Percentiles rank a stretch among this genome's conserved stretches.
Evolutionary conservation across 2,888 invertebrate genomes (phyloP).

Genomic region (Chorisops tibialis): DNA sequence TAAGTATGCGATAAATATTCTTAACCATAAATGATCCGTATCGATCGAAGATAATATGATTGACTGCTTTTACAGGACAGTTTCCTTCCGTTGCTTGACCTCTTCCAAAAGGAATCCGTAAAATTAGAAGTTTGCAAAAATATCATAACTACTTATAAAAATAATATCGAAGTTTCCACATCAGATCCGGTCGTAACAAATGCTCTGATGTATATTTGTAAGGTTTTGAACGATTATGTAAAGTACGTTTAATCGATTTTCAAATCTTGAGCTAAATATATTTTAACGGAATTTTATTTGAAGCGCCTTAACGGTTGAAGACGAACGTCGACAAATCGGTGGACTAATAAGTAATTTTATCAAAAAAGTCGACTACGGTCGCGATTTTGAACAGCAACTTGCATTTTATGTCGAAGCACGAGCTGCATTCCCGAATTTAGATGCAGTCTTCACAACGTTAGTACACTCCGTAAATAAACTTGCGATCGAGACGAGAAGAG

Average conservation of each 20-base stretch:
- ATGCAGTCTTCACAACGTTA: slow-evolving; percentile 78
- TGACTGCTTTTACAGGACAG: slow-evolving; percentile 81
- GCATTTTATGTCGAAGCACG: slow-evolving; percentile 92
- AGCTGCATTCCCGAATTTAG: slow-evolving; percentile 85
- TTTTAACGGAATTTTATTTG: background rate
- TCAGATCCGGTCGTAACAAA: slow-evolving; percentile 85
- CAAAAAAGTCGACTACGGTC: slow-evolving; percentile 74
- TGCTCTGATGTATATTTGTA: slow-evolving; percentile 83
- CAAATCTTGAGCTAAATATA: background rate
- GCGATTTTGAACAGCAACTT: slow-evolving; percentile 86
- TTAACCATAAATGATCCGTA: background rate
- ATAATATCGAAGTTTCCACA: slow-evolving; percentile 53
- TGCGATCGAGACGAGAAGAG: slow-evolving; percentile 64
- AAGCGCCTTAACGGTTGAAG: slow-evolving; percentile 89
- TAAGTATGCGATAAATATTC: slow-evolving; percentile 45
- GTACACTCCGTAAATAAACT: slow-evolving; percentile 85
- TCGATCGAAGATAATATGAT: too few species aligned
- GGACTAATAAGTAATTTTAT: slow-evolving; percentile 78
- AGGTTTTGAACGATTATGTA: slow-evolving; percentile 88
- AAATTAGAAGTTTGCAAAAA: slow-evolving; percentile 82
- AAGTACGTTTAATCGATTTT: slow-evolving; percentile 60
- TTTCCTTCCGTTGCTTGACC: slow-evolving; percentile 83
- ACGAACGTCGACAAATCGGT: slow-evolving; percentile 84
- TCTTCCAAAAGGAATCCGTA: slow-evolving; percentile 80
- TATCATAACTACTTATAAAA: slow-evolving; percentile 65